Evolutionary conservation across 2,888 invertebrate species (phyloP).

Genomic region (Germaria angustata): DNA sequence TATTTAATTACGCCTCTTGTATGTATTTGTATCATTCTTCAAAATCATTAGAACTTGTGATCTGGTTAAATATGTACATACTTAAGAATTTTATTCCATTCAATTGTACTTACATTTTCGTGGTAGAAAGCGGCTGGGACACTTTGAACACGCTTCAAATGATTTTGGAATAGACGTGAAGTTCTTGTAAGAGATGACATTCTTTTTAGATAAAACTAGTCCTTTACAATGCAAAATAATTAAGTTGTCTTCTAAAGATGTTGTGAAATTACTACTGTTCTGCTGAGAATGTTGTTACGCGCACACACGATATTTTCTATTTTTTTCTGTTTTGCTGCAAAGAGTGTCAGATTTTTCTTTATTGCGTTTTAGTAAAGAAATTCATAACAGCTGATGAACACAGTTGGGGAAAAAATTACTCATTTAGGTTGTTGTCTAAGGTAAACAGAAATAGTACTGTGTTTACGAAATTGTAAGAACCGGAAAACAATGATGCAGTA

Average conservation of each 20-base stretch:
- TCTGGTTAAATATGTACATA: neutral
- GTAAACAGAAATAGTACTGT: slow-evolving; percentile 3
- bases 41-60: neutral
- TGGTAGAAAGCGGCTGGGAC: slow-evolving; percentile 85
- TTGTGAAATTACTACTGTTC: slow-evolving; percentile 58
- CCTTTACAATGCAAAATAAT: slow-evolving; percentile 66
- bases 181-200: slow-evolving; percentile 75
- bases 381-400: slow-evolving; percentile 47
- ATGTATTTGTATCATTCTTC: neutral
- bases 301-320: slow-evolving; percentile 31
- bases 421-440: neutral
- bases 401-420: neutral
- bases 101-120: slow-evolving; percentile 84
- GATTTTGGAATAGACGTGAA: slow-evolving; percentile 73
- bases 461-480: too few species aligned
- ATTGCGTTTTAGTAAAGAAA: slow-evolving; percentile 15
- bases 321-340: slow-evolving; percentile 10
- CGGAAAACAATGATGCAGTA: too few species aligned
- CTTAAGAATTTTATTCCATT: neutral
- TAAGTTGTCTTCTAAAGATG: neutral
- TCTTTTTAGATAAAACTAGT: neutral
- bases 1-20: neutral
- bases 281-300: slow-evolving; percentile 41
- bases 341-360: slow-evolving; percentile 21
- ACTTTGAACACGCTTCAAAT: slow-evolving; percentile 78